phyloP scores from a whole-genome alignment of 2,113 vertebrate genomes.

The Nothocercus nigrocapillus region DNA sequence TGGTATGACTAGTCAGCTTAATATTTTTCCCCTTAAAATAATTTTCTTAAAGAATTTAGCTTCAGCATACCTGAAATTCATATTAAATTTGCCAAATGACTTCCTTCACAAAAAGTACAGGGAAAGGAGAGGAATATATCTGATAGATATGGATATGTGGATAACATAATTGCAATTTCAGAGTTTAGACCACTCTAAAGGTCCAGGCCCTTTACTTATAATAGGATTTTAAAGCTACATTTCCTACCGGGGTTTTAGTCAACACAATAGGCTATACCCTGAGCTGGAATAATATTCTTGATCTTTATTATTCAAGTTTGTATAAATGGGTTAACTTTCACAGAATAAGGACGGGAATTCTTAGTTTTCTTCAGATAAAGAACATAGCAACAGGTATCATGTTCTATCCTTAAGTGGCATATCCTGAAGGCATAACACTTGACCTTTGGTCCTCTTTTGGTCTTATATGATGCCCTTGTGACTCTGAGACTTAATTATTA shows the following conservation, averaged over 20 bases:
- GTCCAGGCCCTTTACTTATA: neutral
- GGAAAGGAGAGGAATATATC: neutral
- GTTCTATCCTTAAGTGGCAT: neutral
- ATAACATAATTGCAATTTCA: neutral
- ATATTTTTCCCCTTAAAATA: neutral
- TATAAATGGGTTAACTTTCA: neutral
- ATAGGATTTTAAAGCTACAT: neutral
- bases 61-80: neutral
- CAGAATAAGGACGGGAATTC: neutral
- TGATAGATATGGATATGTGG: neutral
- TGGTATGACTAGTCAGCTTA: neutral
- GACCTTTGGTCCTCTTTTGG: neutral
- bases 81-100: neutral
- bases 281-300: neutral
- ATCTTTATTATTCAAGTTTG: neutral
- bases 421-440: neutral
- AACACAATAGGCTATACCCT: neutral
- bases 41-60: rapidly evolving
- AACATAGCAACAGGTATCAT: neutral
- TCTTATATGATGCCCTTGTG: neutral
- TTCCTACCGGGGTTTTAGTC: neutral
- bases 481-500: neutral
- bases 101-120: neutral
- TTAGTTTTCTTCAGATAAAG: neutral
- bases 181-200: neutral